Evolutionary conservation across 2,797 vertebrate species (phyloP).

Genomic region (Paguma larvata): DNA sequence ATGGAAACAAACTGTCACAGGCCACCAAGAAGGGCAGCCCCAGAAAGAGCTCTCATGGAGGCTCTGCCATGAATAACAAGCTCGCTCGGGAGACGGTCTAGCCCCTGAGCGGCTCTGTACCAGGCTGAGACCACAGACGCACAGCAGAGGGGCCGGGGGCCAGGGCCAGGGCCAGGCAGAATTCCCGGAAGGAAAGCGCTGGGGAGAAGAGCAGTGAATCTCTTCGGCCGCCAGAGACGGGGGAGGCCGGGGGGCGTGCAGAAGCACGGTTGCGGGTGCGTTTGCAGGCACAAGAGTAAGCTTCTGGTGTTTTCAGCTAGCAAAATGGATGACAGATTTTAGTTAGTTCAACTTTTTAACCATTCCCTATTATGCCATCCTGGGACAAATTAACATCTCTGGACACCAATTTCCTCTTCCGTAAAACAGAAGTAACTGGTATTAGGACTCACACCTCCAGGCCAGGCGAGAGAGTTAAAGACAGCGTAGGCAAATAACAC

Average conservation of each 20-base stretch:
- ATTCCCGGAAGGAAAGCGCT: neutral
- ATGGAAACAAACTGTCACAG: constrained; percentile 45
- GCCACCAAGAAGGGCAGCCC: constrained; percentile 52
- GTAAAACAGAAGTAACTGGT: neutral
- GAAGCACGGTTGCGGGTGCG: neutral
- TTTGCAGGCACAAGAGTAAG: neutral
- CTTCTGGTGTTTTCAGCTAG: neutral
- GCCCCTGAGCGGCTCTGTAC: neutral
- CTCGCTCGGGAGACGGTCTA: neutral
- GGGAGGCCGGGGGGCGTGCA: fast-evolving
- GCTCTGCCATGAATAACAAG: constrained; percentile 37
- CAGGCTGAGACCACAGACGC: neutral
- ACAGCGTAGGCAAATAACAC: neutral
- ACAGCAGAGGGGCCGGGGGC: neutral
- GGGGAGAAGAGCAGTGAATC: neutral
- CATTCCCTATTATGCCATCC: neutral
- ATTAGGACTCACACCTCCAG: neutral
- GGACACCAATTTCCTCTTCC: neutral
- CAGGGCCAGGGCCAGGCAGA: neutral
- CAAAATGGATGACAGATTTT: constrained; percentile 22
- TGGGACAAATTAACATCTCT: neutral
- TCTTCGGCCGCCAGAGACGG: neutral
- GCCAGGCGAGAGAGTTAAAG: neutral
- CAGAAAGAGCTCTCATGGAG: neutral
- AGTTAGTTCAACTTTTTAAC: neutral